Percentiles rank a stretch among this genome's conserved stretches.
Conservation (phyloP, 2,888 invertebrate species). For the Zonitis immaculata region DNA sequence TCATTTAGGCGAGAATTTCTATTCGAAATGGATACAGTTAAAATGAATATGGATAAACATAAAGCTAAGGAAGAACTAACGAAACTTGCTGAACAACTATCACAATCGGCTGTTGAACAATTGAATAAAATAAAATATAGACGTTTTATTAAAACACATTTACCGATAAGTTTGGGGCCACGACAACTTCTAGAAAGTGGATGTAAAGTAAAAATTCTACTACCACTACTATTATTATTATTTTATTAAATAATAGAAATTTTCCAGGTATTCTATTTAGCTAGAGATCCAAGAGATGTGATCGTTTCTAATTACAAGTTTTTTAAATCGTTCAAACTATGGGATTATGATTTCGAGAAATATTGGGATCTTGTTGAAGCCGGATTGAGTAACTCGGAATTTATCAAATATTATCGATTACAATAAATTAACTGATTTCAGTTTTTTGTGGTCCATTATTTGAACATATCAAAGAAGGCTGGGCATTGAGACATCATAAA, state of each 20-base stretch:
- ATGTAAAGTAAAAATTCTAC: slow-evolving; percentile 47
- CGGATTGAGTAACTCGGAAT: not conserved
- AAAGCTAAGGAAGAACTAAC: no score
- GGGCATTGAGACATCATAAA: slow-evolving; percentile 57
- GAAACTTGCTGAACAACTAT: not conserved
- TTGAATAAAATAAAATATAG: slow-evolving; percentile 49
- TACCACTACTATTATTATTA: no score
- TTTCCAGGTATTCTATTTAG: slow-evolving; percentile 57
- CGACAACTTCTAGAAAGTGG: slow-evolving; percentile 54
- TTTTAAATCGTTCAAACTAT: not conserved
- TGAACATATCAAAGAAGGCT: slow-evolving; percentile 69
- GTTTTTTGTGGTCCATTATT: slow-evolving; percentile 55
- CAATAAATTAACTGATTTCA: not conserved
- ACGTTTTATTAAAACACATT: slow-evolving; percentile 67
- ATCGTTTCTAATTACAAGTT: slow-evolving; percentile 68
- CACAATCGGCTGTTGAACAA: slow-evolving; percentile 57
- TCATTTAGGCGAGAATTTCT: slow-evolving; percentile 51
- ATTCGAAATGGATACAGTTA: not conserved
- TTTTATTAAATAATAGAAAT: no score
- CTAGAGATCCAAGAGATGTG: slow-evolving; percentile 74
- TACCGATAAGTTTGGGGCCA: slow-evolving; percentile 70
- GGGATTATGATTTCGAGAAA: not conserved
- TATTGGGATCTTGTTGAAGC: not conserved
- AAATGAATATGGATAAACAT: not conserved
- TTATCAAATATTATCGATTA: slow-evolving; percentile 29